phyloP scores from a whole-genome alignment of 1,140 invertebrate genomes.

The Rhyacophila brunnea region DNA sequence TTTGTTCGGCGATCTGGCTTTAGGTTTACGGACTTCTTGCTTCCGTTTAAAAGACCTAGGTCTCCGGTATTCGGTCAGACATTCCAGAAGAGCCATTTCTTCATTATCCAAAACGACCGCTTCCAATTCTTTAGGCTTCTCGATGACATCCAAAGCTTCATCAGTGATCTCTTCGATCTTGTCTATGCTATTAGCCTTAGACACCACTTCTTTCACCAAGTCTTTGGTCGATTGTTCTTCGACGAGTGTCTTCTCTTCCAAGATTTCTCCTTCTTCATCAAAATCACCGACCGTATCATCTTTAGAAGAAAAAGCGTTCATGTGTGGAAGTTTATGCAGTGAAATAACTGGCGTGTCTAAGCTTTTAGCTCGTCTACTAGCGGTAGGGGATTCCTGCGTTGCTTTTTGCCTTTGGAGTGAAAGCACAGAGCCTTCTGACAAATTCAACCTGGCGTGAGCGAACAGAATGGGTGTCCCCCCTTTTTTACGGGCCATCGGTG shows the following conservation, averaged over 20 bases:
- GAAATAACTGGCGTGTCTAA: conserved; percentile 80
- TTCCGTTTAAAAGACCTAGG: conserved; percentile 53
- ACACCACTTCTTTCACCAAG: conserved; percentile 1
- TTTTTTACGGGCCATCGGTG: conserved; percentile 60
- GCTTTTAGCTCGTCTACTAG: conserved; percentile 75
- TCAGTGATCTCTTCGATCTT: conserved; percentile 58
- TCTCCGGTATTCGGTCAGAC: conserved; percentile 49
- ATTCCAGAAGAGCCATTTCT: conserved; percentile 55
- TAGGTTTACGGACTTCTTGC: conserved; percentile 48
- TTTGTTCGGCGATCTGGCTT: conserved; percentile 35
- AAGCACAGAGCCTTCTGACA: conserved; percentile 78
- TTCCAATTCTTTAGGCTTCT: conserved; percentile 41
- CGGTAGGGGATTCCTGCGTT: conserved; percentile 67
- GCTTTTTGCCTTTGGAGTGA: conserved; percentile 72
- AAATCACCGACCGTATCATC: conserved; percentile 76
- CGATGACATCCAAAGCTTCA: conserved; percentile 48
- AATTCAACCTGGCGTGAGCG: conserved; percentile 71
- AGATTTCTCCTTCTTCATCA: conserved; percentile 64
- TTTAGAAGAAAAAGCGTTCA: conserved; percentile 83
- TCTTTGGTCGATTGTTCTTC: conserved; percentile 44
- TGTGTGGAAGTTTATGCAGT: conserved; percentile 72
- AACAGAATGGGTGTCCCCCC: conserved; percentile 76
- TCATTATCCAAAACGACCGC: conserved; percentile 58
- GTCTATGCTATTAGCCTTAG: conserved; percentile 48
- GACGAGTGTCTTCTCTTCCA: conserved; percentile 57